These are phyloP conservation scores for Cerastis rubricosa DNA, from an alignment of 2,888 invertebrate species.

Conservation along the genomic window DNA sequence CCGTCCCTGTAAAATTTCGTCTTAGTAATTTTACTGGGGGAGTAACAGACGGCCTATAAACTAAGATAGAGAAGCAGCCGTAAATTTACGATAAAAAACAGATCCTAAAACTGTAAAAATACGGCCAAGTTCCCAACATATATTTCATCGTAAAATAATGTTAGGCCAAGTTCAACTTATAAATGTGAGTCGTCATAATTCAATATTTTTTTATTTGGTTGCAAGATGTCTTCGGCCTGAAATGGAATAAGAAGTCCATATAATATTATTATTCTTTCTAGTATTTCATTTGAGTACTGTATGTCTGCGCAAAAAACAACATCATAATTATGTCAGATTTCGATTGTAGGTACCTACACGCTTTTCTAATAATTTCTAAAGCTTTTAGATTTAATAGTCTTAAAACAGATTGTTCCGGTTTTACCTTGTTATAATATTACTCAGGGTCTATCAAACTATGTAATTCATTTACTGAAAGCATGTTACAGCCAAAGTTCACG, in stretches of 20 bases:
- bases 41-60: constrained; percentile 63
- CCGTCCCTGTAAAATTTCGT: constrained; percentile 50
- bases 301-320: not conserved
- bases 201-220: constrained; percentile 30
- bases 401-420: constrained; percentile 4
- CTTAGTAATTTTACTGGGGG: constrained; percentile 54
- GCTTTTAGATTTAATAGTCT: too few species aligned
- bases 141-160: constrained; percentile 56
- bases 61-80: constrained; percentile 53
- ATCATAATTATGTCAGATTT: too few species aligned
- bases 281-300: not conserved
- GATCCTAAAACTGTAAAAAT: constrained; percentile 49
- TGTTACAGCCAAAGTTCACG: constrained; percentile 19
- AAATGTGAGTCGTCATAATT: constrained; percentile 45
- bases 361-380: too few species aligned
- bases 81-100: constrained; percentile 65
- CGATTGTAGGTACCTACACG: too few species aligned
- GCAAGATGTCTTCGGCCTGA: constrained; percentile 10
- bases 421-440: constrained; percentile 11
- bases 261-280: not conserved
- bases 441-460: constrained; percentile 22
- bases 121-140: constrained; percentile 27
- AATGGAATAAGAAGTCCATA: not conserved
- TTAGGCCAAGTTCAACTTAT: constrained; percentile 51
- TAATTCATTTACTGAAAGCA: constrained; percentile 34